Conservation (phyloP, 2,113 vertebrate species). For the Empidonax traillii region DNA sequence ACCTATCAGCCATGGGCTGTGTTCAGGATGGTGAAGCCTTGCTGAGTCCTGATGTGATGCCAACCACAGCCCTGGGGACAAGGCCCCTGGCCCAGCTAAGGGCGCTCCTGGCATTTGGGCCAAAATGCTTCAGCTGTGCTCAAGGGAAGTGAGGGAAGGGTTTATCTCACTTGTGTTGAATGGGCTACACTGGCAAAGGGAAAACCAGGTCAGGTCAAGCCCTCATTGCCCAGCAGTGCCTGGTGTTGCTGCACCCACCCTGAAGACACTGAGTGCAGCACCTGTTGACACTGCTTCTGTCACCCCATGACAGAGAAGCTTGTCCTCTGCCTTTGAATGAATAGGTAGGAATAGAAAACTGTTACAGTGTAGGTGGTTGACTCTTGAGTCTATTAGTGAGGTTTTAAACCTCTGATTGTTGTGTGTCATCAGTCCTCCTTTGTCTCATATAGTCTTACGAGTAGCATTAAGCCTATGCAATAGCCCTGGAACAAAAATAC, state of each 20-base stretch:
- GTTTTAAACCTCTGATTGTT: not conserved
- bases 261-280: not conserved
- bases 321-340: not conserved
- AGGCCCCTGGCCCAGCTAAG: not conserved
- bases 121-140: not conserved
- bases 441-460: not conserved
- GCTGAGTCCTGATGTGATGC: accelerated
- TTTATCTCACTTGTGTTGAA: not conserved
- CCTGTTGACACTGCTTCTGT: accelerated
- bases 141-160: not conserved
- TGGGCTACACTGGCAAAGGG: not conserved
- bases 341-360: not conserved
- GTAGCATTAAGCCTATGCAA: not conserved
- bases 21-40: not conserved
- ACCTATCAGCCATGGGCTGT: accelerated
- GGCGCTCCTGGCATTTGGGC: not conserved
- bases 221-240: accelerated
- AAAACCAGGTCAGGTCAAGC: not conserved
- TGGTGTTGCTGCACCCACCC: not conserved
- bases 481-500: not conserved
- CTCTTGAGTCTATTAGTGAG: not conserved
- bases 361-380: not conserved
- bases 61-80: not conserved
- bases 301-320: not conserved
- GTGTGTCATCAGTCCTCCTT: not conserved